These are phyloP conservation scores for Prunella fulvescens DNA, from an alignment of 2,113 vertebrate species.

Conservation along the genomic window DNA sequence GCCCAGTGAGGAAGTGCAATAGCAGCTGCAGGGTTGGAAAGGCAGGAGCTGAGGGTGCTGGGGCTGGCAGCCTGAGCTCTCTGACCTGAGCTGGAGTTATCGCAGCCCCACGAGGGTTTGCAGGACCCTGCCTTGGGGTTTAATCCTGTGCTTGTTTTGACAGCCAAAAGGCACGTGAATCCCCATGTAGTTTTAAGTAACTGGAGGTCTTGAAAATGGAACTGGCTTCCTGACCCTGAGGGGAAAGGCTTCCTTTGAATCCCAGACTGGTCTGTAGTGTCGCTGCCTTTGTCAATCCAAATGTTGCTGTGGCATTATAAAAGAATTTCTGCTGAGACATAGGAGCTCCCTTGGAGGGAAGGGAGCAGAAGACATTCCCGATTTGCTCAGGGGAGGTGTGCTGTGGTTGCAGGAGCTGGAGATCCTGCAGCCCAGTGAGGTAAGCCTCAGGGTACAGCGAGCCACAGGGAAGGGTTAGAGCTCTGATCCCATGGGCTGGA, in stretches of 20 bases:
- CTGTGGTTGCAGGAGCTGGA: background rate
- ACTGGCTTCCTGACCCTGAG: background rate
- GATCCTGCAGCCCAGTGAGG: background rate
- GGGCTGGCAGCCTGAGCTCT: rapidly evolving
- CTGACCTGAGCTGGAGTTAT: rapidly evolving
- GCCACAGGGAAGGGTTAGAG: background rate
- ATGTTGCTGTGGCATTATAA: rapidly evolving
- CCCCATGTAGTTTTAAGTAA: background rate
- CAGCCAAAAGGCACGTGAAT: background rate
- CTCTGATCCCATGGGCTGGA: background rate
- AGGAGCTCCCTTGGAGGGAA: background rate
- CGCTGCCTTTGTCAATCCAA: background rate
- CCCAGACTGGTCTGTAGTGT: background rate
- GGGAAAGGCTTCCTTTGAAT: background rate
- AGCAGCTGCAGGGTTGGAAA: background rate
- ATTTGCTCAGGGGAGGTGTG: background rate
- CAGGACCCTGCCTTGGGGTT: rapidly evolving
- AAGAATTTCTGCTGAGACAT: background rate
- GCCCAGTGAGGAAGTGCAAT: background rate
- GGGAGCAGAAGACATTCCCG: background rate
- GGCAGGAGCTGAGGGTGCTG: background rate
- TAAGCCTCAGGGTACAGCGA: background rate
- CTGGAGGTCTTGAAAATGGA: background rate
- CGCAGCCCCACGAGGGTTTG: rapidly evolving
- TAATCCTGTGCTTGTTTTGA: background rate